A percentile compares a stretch with the other conserved stretches of the same genome.
These are phyloP conservation scores for Nothobranchius kuhntae DNA, from an alignment of 2,113 vertebrate genomes.

Conservation along the genomic window DNA sequence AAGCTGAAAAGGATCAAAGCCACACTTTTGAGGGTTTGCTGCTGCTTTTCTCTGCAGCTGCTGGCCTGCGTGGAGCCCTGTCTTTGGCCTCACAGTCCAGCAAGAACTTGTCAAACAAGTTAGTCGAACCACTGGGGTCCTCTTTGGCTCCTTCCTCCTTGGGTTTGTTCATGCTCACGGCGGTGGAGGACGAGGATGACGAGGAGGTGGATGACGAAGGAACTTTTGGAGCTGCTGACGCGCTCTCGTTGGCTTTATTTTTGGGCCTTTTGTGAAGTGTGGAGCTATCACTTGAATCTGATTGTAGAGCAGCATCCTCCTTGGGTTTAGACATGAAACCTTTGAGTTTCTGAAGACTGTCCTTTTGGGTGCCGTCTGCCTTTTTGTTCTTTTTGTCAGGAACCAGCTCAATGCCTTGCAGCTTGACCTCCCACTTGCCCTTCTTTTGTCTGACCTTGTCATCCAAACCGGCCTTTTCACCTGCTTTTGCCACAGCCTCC, in stretches of 20 bases:
- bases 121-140: conserved; percentile 65
- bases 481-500: conserved; percentile 30
- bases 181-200: conserved; percentile 49
- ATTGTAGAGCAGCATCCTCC: conserved; percentile 76
- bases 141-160: conserved; percentile 72
- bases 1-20: neutral
- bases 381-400: conserved; percentile 80
- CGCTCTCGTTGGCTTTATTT: conserved; percentile 64
- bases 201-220: conserved; percentile 64
- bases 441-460: conserved; percentile 85
- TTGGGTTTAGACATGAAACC: conserved; percentile 66
- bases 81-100: conserved; percentile 81
- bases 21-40: conserved; percentile 71
- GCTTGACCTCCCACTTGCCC: conserved; percentile 73
- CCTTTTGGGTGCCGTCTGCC: conserved; percentile 71
- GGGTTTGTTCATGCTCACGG: conserved; percentile 35
- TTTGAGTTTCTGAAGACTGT: conserved; percentile 77
- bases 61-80: conserved; percentile 69
- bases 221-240: conserved; percentile 38
- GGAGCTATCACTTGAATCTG: conserved; percentile 81
- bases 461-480: conserved; percentile 49
- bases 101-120: conserved; percentile 81
- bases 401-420: conserved; percentile 72
- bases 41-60: conserved; percentile 41
- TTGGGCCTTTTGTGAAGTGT: conserved; percentile 58